A percentile compares a stretch with the other conserved stretches of the same genome.
Conservation (phyloP, 2,113 vertebrate species). For the Chloroceryle aenea region DNA sequence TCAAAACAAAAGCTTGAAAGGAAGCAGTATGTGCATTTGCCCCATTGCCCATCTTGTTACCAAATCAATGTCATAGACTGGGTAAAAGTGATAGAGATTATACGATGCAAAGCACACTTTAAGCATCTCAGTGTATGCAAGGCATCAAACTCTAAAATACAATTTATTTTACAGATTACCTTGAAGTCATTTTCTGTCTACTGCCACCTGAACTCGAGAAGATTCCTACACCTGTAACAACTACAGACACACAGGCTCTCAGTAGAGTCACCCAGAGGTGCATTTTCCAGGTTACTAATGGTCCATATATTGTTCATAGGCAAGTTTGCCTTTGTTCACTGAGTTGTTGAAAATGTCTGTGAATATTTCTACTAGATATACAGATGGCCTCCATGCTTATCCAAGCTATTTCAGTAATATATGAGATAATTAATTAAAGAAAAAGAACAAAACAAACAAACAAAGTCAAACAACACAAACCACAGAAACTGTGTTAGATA, state of each 20-base stretch:
- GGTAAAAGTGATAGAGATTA: slow-evolving; percentile 42
- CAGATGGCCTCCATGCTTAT: neutral
- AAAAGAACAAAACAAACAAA: neutral
- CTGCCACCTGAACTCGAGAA: slow-evolving; percentile 45
- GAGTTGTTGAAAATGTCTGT: neutral
- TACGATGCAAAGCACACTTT: slow-evolving; percentile 26
- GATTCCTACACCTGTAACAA: slow-evolving; percentile 5
- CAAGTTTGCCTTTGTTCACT: neutral
- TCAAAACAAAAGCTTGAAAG: neutral
- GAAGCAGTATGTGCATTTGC: neutral
- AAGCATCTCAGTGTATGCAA: neutral
- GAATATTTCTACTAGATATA: neutral
- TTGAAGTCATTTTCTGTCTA: slow-evolving; percentile 30
- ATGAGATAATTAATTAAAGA: neutral
- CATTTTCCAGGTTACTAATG: neutral
- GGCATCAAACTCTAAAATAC: slow-evolving; percentile 37
- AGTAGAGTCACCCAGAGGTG: neutral
- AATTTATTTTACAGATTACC: slow-evolving; percentile 52
- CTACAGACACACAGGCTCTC: neutral
- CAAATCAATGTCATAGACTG: slow-evolving; percentile 11
- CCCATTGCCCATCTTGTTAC: neutral
- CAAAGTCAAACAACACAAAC: neutral
- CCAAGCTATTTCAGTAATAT: neutral
- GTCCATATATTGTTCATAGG: neutral
- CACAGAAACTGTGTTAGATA: neutral